These are phyloP conservation scores for Invenusta paracnida DNA, from an alignment of 2,888 invertebrate species.

Conservation along the genomic window DNA sequence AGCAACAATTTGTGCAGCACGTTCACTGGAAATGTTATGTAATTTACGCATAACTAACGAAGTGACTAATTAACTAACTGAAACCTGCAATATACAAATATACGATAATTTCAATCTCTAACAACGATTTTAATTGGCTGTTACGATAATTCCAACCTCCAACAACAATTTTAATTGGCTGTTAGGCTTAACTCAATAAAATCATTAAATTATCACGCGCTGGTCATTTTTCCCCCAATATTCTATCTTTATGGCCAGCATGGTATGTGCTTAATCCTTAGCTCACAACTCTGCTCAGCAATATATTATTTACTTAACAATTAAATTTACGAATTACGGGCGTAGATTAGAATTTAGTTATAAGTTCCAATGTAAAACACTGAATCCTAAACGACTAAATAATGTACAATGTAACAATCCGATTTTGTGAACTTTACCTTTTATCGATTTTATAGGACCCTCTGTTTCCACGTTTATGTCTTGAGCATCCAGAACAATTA, in stretches of 20 bases:
- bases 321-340: no score
- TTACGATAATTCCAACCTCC: background rate
- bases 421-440: no score
- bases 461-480: background rate
- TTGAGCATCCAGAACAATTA: background rate
- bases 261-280: no score
- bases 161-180: background rate
- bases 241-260: background rate
- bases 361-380: no score
- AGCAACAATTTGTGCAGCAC: background rate
- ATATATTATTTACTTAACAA: no score
- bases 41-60: background rate
- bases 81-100: background rate
- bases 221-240: background rate
- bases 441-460: background rate
- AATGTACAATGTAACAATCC: no score
- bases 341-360: no score
- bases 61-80: background rate
- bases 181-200: background rate
- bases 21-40: background rate
- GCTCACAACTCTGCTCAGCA: no score
- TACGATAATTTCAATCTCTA: background rate
- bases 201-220: background rate
- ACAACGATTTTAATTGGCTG: background rate
- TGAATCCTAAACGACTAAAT: no score